Evolutionary conservation across 2,888 invertebrate species (phyloP).

Genomic region (Stenodema calcarata): DNA sequence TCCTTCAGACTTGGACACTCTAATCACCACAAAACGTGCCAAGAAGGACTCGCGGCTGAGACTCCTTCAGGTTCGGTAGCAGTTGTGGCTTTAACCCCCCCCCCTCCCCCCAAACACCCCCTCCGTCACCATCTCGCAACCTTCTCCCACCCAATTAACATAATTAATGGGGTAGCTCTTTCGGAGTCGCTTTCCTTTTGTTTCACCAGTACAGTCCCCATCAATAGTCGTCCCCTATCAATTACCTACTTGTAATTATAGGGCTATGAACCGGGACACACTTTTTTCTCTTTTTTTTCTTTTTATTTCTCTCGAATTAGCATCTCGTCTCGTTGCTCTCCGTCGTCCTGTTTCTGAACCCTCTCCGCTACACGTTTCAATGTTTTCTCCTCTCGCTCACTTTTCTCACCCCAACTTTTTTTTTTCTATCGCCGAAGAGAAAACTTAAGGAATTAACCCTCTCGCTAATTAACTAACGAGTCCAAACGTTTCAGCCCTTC

Average conservation of each 20-base stretch:
- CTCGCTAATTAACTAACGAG: background rate
- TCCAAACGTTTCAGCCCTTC: background rate
- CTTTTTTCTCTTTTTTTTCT: conserved; percentile 27
- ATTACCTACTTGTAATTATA: conserved; percentile 47
- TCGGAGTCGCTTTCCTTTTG: conserved; percentile 48
- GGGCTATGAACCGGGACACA: conserved; percentile 40
- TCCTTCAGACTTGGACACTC: background rate
- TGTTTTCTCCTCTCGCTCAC: background rate
- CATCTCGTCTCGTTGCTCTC: conserved; percentile 18
- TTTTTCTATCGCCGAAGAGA: background rate
- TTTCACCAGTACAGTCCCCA: conserved; percentile 34
- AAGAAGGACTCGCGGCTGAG: background rate
- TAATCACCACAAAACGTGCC: background rate
- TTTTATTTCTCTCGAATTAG: conserved; percentile 42
- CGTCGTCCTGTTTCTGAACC: background rate
- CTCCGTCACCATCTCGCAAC: background rate
- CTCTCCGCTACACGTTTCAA: background rate
- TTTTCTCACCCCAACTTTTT: background rate
- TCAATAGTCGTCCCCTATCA: conserved; percentile 38
- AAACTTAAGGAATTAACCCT: background rate
- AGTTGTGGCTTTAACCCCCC: background rate
- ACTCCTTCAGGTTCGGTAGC: background rate
- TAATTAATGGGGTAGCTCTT: conserved; percentile 53
- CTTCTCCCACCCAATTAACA: conserved; percentile 47
- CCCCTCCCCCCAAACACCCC: background rate